phyloP scores from a whole-genome alignment of 2,113 vertebrate genomes.

The Rhynchopsitta pachyrhyncha region DNA sequence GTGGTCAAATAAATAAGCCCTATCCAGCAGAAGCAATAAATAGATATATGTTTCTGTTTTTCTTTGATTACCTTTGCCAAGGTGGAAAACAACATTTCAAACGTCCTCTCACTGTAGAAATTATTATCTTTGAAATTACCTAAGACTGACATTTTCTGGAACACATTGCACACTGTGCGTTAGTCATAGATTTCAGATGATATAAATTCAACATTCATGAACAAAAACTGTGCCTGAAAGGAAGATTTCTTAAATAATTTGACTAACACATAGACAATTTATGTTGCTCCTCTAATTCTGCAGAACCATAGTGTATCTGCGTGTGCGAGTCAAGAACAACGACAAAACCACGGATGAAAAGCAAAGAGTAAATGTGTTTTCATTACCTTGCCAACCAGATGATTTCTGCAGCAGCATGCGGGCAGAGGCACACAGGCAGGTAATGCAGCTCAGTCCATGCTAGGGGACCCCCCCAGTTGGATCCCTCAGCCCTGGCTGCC shows the following conservation, averaged over 20 bases:
- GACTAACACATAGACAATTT: background rate
- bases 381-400: background rate
- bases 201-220: background rate
- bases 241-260: background rate
- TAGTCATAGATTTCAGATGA: background rate
- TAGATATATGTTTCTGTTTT: background rate
- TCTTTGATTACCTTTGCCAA: background rate
- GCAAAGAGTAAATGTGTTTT: background rate
- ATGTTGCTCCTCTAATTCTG: background rate
- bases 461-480: background rate
- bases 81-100: background rate
- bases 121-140: background rate
- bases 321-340: background rate
- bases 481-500: background rate
- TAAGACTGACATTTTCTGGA: background rate
- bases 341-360: background rate
- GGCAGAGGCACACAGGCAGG: background rate
- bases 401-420: background rate
- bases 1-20: background rate
- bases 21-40: background rate
- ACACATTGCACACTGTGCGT: background rate
- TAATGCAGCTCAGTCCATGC: background rate
- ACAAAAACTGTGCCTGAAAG: background rate
- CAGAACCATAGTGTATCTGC: accelerated
- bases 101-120: background rate